phyloP scores from a whole-genome alignment of 2,888 invertebrate species.

The Adelognathus sp. region DNA sequence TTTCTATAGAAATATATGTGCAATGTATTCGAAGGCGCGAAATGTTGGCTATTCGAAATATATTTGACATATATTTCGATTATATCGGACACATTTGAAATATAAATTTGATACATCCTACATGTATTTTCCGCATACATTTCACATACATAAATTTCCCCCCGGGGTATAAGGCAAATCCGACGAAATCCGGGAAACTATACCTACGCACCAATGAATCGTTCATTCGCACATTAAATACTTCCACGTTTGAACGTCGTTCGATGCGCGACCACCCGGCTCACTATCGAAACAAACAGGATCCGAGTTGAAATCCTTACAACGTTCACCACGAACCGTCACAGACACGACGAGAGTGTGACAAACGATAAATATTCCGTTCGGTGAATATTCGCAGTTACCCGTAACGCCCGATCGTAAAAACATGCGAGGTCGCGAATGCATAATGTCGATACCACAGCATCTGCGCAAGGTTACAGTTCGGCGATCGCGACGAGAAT shows the following conservation, averaged over 20 bases:
- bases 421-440: constrained; percentile 9
- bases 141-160: too few relatives aligned
- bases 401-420: constrained; percentile 52
- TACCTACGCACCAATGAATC: constrained; percentile 15
- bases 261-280: too few relatives aligned
- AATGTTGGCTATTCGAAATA: too few relatives aligned
- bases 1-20: too few relatives aligned
- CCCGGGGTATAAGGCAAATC: constrained; percentile 2
- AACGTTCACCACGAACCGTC: background rate
- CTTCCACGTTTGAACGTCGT: constrained; percentile 6
- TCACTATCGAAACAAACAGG: constrained; percentile 2
- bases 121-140: too few relatives aligned
- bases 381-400: constrained; percentile 37
- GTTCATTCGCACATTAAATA: background rate
- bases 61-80: too few relatives aligned
- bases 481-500: background rate
- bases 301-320: background rate
- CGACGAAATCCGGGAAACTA: background rate
- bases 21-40: too few relatives aligned
- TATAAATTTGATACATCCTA: too few relatives aligned
- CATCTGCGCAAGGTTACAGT: constrained; percentile 23
- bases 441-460: constrained; percentile 3
- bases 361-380: constrained; percentile 50
- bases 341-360: constrained; percentile 37
- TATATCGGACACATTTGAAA: too few relatives aligned